These are phyloP conservation scores for Imbricaverruca yamaguchii DNA, from an alignment of 2,888 invertebrate genomes.

Conservation along the genomic window DNA sequence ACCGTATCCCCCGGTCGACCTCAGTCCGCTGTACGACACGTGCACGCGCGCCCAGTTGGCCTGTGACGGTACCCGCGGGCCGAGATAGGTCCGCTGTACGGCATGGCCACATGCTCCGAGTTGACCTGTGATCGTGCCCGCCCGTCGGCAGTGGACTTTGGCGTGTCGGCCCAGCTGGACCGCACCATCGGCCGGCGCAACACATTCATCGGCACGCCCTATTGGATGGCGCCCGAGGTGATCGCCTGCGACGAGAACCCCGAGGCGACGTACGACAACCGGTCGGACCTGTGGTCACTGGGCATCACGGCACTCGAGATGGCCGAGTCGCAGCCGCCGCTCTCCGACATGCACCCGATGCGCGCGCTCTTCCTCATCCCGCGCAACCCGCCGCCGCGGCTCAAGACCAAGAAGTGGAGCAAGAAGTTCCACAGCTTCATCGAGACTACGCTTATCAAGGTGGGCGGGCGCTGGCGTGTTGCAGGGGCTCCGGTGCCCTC, in stretches of 20 bases:
- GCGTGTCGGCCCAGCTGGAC: conserved; percentile 97
- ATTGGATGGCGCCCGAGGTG: conserved; percentile 99
- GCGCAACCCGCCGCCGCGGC: conserved; percentile 91
- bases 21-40: no score
- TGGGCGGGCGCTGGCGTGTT: background rate
- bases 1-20: no score
- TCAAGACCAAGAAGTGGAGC: conserved; percentile 92
- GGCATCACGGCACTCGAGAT: conserved; percentile 99
- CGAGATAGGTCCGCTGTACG: no score
- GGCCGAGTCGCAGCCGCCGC: conserved; percentile 98
- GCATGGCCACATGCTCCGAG: no score
- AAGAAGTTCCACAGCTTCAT: conserved; percentile 97
- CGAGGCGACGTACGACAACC: conserved; percentile 98
- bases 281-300: conserved; percentile 82
- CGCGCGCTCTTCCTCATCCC: conserved; percentile 96
- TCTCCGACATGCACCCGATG: conserved; percentile 99
- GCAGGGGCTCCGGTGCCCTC: background rate
- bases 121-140: background rate
- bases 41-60: no score
- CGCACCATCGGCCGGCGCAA: conserved; percentile 97
- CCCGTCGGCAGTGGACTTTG: conserved; percentile 76
- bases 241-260: conserved; percentile 99
- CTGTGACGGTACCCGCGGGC: no score
- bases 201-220: conserved; percentile 97
- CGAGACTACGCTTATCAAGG: conserved; percentile 96